A percentile compares a stretch with the other conserved stretches of the same genome.
These are phyloP conservation scores for Glaucopsyche alexis DNA, from an alignment of 2,888 invertebrate genomes.

Conservation along the genomic window DNA sequence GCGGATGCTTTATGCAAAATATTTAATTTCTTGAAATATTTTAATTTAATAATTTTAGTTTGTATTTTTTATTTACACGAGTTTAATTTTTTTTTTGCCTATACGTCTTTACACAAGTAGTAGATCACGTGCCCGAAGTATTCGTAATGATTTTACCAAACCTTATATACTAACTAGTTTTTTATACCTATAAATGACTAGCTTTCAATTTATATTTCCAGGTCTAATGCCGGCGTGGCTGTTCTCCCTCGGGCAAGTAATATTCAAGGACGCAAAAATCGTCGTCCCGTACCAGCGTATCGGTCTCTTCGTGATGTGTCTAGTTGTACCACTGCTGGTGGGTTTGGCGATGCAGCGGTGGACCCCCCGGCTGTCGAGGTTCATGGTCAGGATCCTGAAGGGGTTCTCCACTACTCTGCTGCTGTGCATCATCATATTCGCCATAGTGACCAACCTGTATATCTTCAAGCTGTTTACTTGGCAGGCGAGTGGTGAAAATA, in stretches of 20 bases:
- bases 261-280: constrained; percentile 86
- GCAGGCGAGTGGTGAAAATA: constrained; percentile 80
- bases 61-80: too few species aligned
- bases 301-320: constrained; percentile 84
- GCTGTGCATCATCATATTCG: constrained; percentile 91
- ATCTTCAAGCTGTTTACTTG: constrained; percentile 93
- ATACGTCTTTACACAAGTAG: too few species aligned
- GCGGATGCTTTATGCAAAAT: too few species aligned
- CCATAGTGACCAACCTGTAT: constrained; percentile 92
- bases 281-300: constrained; percentile 89
- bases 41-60: too few species aligned
- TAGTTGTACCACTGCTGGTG: constrained; percentile 86
- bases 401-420: constrained; percentile 90
- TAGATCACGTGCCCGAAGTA: too few species aligned
- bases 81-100: too few species aligned
- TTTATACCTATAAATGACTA: too few species aligned
- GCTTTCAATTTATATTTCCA: constrained; percentile 54
- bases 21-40: too few species aligned
- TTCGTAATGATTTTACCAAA: too few species aligned
- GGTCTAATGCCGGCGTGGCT: constrained; percentile 95
- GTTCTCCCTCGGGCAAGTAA: constrained; percentile 89
- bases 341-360: constrained; percentile 82
- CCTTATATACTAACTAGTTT: background rate
- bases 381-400: constrained; percentile 90
- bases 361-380: constrained; percentile 82